Conservation (phyloP, 2,888 invertebrate species). For the Neocrepidodera transversa region DNA sequence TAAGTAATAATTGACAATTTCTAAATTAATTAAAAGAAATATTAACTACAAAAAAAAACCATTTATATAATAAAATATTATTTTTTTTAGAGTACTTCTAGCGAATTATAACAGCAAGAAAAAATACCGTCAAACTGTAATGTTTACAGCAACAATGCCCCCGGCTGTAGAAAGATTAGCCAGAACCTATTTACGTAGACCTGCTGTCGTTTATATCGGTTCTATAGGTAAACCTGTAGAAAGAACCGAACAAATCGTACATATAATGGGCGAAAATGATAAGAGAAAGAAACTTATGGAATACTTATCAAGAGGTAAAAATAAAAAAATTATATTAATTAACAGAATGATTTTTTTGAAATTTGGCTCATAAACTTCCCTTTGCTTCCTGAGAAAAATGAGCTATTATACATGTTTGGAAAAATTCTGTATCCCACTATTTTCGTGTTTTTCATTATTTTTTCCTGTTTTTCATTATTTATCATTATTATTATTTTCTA, state of each 20-base stretch:
- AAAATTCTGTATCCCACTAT: no score
- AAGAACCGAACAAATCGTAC: slow-evolving; percentile 96
- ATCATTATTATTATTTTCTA: no score
- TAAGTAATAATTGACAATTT: no score
- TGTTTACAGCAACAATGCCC: slow-evolving; percentile 99
- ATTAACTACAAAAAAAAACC: no score
- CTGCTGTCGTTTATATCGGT: slow-evolving; percentile 96
- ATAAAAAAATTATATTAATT: not conserved
- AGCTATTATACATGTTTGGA: no score
- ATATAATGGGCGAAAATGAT: slow-evolving; percentile 93
- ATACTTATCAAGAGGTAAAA: slow-evolving; percentile 70
- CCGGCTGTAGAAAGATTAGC: slow-evolving; percentile 97
- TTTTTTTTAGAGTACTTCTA: slow-evolving; percentile 66
- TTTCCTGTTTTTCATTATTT: no score
- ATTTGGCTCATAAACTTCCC: no score
- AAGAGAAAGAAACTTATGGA: slow-evolving; percentile 96
- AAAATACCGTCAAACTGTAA: slow-evolving; percentile 98
- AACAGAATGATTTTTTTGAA: no score
- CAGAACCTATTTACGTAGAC: slow-evolving; percentile 90
- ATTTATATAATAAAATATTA: no score
- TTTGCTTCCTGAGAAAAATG: no score
- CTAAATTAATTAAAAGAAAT: no score
- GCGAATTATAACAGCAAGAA: slow-evolving; percentile 95
- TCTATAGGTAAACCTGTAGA: slow-evolving; percentile 96
- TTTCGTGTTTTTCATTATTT: no score